These are phyloP conservation scores for Myotis findleyi DNA, from an alignment of 2,797 vertebrate genomes.

Conservation along the genomic window DNA sequence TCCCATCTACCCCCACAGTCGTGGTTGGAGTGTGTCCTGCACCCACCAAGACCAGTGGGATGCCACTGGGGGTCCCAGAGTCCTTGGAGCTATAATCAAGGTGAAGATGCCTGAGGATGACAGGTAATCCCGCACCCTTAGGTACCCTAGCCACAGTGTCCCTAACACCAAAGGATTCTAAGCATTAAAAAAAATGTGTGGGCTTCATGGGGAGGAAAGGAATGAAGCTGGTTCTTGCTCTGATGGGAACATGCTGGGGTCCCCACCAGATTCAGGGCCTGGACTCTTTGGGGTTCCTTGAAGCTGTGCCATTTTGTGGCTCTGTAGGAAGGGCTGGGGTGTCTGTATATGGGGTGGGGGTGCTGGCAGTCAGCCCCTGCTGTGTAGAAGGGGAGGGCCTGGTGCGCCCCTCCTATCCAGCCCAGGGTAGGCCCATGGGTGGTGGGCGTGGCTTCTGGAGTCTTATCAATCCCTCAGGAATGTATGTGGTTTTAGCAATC, in stretches of 20 bases:
- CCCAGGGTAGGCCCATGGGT: not conserved
- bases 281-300: not conserved
- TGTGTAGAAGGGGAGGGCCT: not conserved
- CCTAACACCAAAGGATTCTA: not conserved
- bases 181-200: not conserved
- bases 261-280: not conserved
- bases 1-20: not conserved
- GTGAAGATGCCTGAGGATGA: not conserved
- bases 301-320: not conserved
- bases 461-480: conserved; percentile 71
- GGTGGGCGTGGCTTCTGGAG: conserved; percentile 53
- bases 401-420: not conserved
- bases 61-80: not conserved
- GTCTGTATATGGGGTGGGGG: accelerated
- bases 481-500: conserved; percentile 58
- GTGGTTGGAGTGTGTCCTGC: not conserved
- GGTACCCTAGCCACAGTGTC: not conserved
- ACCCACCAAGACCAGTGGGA: not conserved
- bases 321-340: not conserved
- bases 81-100: not conserved
- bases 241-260: not conserved
- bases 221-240: not conserved
- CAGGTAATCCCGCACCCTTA: not conserved
- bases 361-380: not conserved
- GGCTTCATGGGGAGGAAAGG: not conserved